A percentile compares a stretch with the other conserved stretches of the same genome.
Evolutionary conservation across 2,113 vertebrate species (phyloP).

Genomic region (Sprattus sprattus): DNA sequence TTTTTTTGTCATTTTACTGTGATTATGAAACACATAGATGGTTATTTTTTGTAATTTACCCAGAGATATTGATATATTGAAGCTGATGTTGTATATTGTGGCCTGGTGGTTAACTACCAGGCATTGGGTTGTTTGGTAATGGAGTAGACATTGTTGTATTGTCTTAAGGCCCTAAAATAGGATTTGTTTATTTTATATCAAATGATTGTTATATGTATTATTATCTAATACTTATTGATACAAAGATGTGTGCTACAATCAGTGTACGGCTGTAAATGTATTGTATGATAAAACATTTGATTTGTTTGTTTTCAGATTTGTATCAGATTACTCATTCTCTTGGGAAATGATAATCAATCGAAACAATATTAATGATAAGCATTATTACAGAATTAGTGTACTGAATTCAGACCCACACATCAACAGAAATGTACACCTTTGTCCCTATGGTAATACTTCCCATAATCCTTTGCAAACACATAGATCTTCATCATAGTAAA

Average conservation of each 20-base stretch:
- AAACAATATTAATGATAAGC: too few species aligned
- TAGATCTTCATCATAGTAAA: background rate
- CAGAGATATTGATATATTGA: background rate
- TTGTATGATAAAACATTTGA: conserved; percentile 8
- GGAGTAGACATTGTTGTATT: background rate
- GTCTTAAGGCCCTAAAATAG: background rate
- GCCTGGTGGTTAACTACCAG: background rate
- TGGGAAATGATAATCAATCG: background rate
- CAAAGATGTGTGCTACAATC: background rate
- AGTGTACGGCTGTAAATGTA: background rate
- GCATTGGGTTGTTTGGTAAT: background rate
- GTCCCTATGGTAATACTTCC: too few species aligned
- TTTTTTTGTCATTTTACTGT: background rate
- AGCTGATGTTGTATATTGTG: background rate
- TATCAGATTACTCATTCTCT: background rate
- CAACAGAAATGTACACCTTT: too few species aligned
- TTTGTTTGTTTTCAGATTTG: background rate
- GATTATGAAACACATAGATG: background rate
- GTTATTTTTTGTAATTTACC: background rate
- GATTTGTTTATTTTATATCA: background rate
- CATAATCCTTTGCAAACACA: background rate
- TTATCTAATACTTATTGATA: background rate
- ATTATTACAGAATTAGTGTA: too few species aligned
- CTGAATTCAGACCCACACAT: too few species aligned
- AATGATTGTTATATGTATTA: background rate